phyloP scores from a whole-genome alignment of 2,888 invertebrate genomes.

The Cyrtodaria siliqua region DNA sequence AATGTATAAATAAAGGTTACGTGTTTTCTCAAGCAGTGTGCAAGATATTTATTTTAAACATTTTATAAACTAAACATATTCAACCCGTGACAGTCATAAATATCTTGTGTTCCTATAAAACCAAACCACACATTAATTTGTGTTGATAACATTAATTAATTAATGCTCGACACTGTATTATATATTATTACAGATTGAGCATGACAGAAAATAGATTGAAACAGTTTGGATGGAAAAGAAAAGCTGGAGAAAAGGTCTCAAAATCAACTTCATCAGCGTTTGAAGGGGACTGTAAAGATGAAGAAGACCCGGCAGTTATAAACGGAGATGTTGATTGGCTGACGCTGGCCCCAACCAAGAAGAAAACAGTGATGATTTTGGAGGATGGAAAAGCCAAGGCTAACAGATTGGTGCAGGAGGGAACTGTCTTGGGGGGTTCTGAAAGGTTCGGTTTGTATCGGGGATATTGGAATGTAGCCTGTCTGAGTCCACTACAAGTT shows the following conservation, averaged over 20 bases:
- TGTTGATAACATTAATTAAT: not conserved
- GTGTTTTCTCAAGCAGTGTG: too few species aligned
- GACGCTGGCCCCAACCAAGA: slow-evolving; percentile 69
- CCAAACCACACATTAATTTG: too few species aligned
- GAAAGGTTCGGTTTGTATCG: slow-evolving; percentile 78
- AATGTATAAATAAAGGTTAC: too few species aligned
- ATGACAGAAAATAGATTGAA: slow-evolving; percentile 19
- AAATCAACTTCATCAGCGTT: slow-evolving; percentile 73
- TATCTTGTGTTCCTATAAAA: too few species aligned
- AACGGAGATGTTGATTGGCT: slow-evolving; percentile 81
- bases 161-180: not conserved
- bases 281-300: slow-evolving; percentile 76
- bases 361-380: slow-evolving; percentile 70
- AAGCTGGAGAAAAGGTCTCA: slow-evolving; percentile 79
- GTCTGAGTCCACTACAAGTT: too few species aligned
- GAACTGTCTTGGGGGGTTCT: slow-evolving; percentile 80
- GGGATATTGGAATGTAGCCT: too few species aligned
- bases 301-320: slow-evolving; percentile 65
- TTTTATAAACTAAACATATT: too few species aligned
- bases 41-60: too few species aligned
- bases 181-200: not conserved
- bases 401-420: slow-evolving; percentile 81
- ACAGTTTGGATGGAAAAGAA: slow-evolving; percentile 85
- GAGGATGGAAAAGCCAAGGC: slow-evolving; percentile 83
- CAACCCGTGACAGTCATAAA: too few species aligned